Conservation (phyloP, 1,140 invertebrate genomes). For the Orussus abietinus region DNA sequence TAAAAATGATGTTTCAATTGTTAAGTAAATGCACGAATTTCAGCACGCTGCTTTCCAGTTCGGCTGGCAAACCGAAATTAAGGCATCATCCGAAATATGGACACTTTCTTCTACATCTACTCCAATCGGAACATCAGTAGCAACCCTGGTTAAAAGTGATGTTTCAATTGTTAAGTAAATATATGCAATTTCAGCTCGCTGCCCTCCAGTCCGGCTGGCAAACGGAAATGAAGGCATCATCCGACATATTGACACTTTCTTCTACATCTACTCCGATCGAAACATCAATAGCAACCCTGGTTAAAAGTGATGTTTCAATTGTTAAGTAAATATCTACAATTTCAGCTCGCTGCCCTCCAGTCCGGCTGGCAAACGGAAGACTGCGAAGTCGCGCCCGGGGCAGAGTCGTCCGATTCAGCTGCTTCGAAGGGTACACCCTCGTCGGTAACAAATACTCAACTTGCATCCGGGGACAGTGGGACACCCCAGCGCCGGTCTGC, state of each 20-base stretch:
- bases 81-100: too few relatives aligned
- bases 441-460: slow-evolving; percentile 62
- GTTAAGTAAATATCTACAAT: too few relatives aligned
- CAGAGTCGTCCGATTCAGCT: slow-evolving; percentile 57
- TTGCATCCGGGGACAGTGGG: slow-evolving; percentile 60
- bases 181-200: background rate
- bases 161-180: background rate
- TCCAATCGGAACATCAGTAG: too few relatives aligned
- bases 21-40: too few relatives aligned
- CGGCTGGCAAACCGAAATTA: too few relatives aligned
- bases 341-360: slow-evolving; percentile 29
- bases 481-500: slow-evolving; percentile 59
- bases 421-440: slow-evolving; percentile 55
- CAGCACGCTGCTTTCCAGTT: background rate
- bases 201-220: slow-evolving; percentile 8
- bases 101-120: too few relatives aligned
- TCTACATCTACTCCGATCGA: background rate
- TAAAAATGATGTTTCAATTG: too few relatives aligned
- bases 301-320: slow-evolving; percentile 9
- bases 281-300: background rate
- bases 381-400: slow-evolving; percentile 37
- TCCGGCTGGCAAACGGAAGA: slow-evolving; percentile 39
- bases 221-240: slow-evolving; percentile 13
- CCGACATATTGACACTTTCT: slow-evolving; percentile 4
- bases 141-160: slow-evolving; percentile 12